Percentiles rank a stretch among this genome's conserved stretches.
phyloP scores from a whole-genome alignment of 2,797 vertebrate genomes.

The Syndactyla subalaris region DNA sequence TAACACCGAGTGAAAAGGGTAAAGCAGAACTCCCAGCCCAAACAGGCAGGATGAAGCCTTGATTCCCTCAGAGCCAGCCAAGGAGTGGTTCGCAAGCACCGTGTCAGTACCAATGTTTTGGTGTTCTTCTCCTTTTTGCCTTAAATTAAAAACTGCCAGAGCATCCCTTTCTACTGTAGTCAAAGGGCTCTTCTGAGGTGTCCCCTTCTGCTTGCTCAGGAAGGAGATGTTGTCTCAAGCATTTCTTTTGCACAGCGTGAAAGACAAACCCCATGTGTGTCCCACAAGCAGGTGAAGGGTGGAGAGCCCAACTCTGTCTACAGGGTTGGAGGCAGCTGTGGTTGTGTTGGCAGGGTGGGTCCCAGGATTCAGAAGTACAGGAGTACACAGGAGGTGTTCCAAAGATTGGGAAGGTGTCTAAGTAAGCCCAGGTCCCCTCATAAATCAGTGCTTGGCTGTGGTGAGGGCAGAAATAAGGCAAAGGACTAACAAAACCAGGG shows the following conservation, averaged over 20 bases:
- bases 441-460: not conserved
- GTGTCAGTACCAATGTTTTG: not conserved
- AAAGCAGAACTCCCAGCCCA: not conserved
- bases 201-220: not conserved
- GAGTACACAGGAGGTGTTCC: not conserved
- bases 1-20: not conserved
- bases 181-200: not conserved
- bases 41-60: not conserved
- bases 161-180: not conserved
- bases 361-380: not conserved
- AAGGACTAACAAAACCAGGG: not conserved
- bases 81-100: not conserved
- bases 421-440: not conserved
- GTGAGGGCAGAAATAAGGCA: not conserved
- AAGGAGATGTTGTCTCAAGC: not conserved
- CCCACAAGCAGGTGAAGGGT: not conserved
- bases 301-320: not conserved
- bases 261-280: not conserved
- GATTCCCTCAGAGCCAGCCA: not conserved
- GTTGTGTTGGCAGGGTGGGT: fast-evolving
- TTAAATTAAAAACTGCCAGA: not conserved
- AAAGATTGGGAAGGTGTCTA: not conserved
- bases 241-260: not conserved
- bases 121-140: not conserved
- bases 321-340: not conserved